Evolutionary conservation across 2,888 invertebrate genomes (phyloP).

Genomic region (Leucophenga montana): DNA sequence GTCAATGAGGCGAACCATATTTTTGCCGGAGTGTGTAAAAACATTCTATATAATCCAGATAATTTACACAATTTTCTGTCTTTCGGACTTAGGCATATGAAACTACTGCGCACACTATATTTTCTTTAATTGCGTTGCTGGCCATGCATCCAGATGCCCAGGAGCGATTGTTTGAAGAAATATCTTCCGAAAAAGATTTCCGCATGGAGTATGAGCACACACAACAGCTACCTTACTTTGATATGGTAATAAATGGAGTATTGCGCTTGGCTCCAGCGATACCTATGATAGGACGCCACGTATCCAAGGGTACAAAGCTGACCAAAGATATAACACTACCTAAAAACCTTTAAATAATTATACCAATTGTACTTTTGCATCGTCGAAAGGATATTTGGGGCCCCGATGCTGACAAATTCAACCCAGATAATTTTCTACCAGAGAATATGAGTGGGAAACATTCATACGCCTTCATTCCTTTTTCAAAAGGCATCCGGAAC

Average conservation of each 20-base stretch:
- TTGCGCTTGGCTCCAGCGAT: slow-evolving; percentile 52
- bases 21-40: not conserved
- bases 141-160: slow-evolving; percentile 17
- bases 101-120: not conserved
- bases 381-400: slow-evolving; percentile 53
- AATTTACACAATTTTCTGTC: not conserved
- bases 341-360: slow-evolving; percentile 39
- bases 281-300: slow-evolving; percentile 50
- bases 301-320: slow-evolving; percentile 38
- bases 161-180: slow-evolving; percentile 21
- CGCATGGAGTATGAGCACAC: not conserved
- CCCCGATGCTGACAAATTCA: slow-evolving; percentile 47
- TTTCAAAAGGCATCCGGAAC: slow-evolving; percentile 56
- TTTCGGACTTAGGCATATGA: not conserved
- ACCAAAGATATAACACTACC: slow-evolving; percentile 45
- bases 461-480: slow-evolving; percentile 56
- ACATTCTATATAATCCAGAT: not conserved
- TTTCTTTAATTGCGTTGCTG: not conserved
- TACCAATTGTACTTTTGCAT: slow-evolving; percentile 52
- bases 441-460: slow-evolving; percentile 46
- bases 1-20: not conserved
- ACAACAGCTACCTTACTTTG: slow-evolving; percentile 49
- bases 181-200: slow-evolving; percentile 14
- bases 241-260: slow-evolving; percentile 55
- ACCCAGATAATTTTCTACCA: slow-evolving; percentile 55